phyloP scores from a whole-genome alignment of 2,888 invertebrate species.

The Watsonalla binaria region DNA sequence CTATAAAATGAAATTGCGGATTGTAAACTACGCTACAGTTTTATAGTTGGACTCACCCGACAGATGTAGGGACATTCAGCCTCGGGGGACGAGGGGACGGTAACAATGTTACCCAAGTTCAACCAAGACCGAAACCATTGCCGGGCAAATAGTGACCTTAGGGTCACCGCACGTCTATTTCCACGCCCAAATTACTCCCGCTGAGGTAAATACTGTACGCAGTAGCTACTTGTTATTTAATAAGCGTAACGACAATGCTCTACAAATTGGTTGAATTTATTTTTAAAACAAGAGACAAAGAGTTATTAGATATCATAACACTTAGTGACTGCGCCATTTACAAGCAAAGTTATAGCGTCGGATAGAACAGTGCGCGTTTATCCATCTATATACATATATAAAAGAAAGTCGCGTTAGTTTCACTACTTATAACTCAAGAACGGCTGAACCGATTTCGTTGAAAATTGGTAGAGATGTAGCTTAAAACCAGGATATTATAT shows the following conservation, averaged over 20 bases:
- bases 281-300: constrained; percentile 38
- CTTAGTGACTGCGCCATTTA: constrained; percentile 53
- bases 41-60: constrained; percentile 58
- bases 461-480: too few species aligned
- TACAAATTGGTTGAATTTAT: constrained; percentile 21
- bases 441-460: too few species aligned
- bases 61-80: constrained; percentile 68
- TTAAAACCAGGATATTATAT: too few species aligned
- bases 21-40: constrained; percentile 58
- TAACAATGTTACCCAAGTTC: constrained; percentile 72
- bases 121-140: constrained; percentile 63
- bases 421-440: too few species aligned
- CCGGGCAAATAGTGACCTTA: constrained; percentile 65
- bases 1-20: constrained; percentile 63
- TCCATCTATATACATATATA: too few species aligned
- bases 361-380: constrained; percentile 36
- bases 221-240: constrained; percentile 51
- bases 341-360: constrained; percentile 54
- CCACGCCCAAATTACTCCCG: constrained; percentile 55
- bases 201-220: constrained; percentile 59
- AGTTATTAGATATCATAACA: constrained; percentile 54
- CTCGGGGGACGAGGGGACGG: constrained; percentile 63
- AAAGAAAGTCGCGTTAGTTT: too few species aligned
- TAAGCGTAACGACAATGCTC: constrained; percentile 39
- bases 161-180: constrained; percentile 63